Percentiles rank a stretch among this genome's conserved stretches.
These are phyloP conservation scores for Mionectes macconnelli DNA, from an alignment of 2,113 vertebrate genomes.

Conservation along the genomic window DNA sequence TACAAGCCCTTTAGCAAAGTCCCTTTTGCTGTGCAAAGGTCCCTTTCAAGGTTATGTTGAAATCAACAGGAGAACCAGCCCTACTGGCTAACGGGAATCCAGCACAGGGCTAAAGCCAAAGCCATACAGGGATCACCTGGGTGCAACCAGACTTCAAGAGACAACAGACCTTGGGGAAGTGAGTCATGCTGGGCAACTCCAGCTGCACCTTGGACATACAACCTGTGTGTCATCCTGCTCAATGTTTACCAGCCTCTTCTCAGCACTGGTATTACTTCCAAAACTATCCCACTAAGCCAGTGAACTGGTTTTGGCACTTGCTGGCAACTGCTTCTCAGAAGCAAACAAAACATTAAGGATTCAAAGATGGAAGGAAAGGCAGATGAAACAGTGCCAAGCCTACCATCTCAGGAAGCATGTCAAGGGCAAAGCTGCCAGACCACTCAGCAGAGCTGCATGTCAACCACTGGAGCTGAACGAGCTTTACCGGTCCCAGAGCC, in stretches of 20 bases:
- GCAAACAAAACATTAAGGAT: not conserved
- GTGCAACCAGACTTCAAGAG: not conserved
- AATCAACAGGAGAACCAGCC: not conserved
- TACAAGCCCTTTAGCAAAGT: not conserved
- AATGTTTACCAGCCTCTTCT: not conserved
- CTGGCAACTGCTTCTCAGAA: not conserved
- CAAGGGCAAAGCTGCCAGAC: not conserved
- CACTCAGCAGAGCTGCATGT: not conserved
- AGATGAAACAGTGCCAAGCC: not conserved
- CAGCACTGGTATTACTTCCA: rapidly evolving
- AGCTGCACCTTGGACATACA: not conserved
- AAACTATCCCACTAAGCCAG: not conserved
- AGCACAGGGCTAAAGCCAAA: not conserved
- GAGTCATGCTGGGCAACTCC: not conserved
- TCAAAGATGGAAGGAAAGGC: not conserved
- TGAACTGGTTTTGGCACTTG: not conserved
- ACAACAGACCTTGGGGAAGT: not conserved
- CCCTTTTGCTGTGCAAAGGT: not conserved
- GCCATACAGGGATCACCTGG: rapidly evolving
- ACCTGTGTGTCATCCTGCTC: not conserved
- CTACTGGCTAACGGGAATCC: not conserved
- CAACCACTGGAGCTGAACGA: not conserved
- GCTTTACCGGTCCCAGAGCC: rapidly evolving
- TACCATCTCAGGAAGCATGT: not conserved
- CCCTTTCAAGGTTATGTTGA: not conserved